Evolutionary conservation across 2,888 invertebrate species (phyloP), one percentile per base, ranked within the genome.

Genomic region (Parnassius orleans): DNA sequence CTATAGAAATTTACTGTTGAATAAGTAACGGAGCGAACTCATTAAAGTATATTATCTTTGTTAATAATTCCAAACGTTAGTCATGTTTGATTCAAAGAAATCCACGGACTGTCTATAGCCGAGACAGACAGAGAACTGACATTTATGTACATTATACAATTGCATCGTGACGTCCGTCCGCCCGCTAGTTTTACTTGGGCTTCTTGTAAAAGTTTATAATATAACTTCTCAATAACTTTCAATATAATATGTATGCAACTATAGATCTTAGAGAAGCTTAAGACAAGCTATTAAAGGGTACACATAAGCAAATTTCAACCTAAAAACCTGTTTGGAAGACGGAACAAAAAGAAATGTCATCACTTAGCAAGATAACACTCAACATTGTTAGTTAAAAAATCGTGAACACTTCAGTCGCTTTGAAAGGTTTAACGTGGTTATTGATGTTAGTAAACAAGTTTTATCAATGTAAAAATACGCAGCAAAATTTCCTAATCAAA

Each of bases 311-410:
- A 48, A 43, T 52, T 60, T 56, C 53, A 19, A 57, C 53, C 47
- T 57, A 57, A 57, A 57, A 54, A 62, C 53, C 57, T 55, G 62
- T 56, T 62, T 60, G 58, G 55, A 54, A 58, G 54, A n/a, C 62
- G 48, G 14, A 59, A 59, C 62, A 58, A 9, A 48, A 48, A 50
- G 51, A 54, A 19, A 60, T 84, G 84, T 84, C 86, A 77, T 84
- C 84, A 86, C 80, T 76, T 77, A 73, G 74, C 75, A 68, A 81
- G 83, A 86, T 85, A 84, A 82, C 81, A 81, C 82, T 83, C 78
- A 70, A 61, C 64, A 58, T 58, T 59, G 68, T 65, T 68, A 78
- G 68, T 66, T 67, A 78, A 78, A 76, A 76, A 72, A 79, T 75
- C 77, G 79, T 81, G 81, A 78, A 73, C 69, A 72, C 73, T 75